phyloP scores from a whole-genome alignment of 2,888 invertebrate genomes.

The Drosophila nigritarsus region DNA sequence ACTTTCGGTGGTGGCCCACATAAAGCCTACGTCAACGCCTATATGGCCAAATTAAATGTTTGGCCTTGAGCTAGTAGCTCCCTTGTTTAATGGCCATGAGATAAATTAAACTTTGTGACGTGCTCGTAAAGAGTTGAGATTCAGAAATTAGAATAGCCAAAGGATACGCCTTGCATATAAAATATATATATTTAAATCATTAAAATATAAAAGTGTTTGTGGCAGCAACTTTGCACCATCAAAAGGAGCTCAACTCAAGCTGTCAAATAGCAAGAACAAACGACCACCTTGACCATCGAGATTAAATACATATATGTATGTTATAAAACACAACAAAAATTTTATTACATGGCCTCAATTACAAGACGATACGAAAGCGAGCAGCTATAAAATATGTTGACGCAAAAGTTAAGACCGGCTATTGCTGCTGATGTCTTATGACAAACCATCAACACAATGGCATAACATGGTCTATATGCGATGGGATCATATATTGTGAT shows the following conservation, averaged over 20 bases:
- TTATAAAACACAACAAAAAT: not conserved
- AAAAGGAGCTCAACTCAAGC: constrained; percentile 30
- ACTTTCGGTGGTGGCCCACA: constrained; percentile 56
- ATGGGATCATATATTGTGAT: constrained; percentile 24
- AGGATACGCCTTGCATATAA: not conserved
- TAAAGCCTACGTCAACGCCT: constrained; percentile 43
- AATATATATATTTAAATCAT: not conserved
- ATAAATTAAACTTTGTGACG: constrained; percentile 51
- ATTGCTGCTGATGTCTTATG: constrained; percentile 56
- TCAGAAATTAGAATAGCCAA: constrained; percentile 31
- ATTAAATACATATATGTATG: constrained; percentile 6
- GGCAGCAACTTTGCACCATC: constrained; percentile 19
- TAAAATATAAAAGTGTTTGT: constrained; percentile 7
- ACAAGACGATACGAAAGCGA: constrained; percentile 42
- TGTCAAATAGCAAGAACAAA: constrained; percentile 34
- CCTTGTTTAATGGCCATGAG: constrained; percentile 34
- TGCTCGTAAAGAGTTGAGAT: constrained; percentile 54
- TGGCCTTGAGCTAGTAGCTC: constrained; percentile 26
- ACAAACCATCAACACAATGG: constrained; percentile 58
- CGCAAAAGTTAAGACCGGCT: constrained; percentile 4
- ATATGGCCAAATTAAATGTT: constrained; percentile 64
- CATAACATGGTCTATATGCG: constrained; percentile 19
- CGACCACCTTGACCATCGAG: constrained; percentile 23
- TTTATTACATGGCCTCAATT: constrained; percentile 68
- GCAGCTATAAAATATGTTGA: constrained; percentile 54